phyloP scores from a whole-genome alignment of 2,113 vertebrate species.

The Gymnorhina tibicen region DNA sequence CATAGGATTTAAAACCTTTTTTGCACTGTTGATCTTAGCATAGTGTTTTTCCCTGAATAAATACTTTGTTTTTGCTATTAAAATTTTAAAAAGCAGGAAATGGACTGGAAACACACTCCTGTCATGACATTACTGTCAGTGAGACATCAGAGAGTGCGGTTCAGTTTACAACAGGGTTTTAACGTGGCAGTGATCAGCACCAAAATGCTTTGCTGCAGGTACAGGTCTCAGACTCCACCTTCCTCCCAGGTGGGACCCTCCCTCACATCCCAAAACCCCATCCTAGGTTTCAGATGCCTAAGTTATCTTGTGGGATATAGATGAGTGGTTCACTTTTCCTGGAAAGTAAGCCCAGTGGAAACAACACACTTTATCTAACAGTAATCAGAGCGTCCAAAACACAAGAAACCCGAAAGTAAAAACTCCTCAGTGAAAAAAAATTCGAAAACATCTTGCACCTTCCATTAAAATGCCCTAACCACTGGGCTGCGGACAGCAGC shows the following conservation, averaged over 20 bases:
- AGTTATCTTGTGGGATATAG: neutral
- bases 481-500: neutral
- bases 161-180: neutral
- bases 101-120: neutral
- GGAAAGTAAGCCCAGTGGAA: neutral
- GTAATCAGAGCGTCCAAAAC: neutral
- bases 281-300: neutral
- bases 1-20: neutral
- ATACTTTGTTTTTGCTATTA: neutral
- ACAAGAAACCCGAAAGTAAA: neutral
- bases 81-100: neutral
- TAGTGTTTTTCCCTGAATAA: neutral
- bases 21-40: neutral
- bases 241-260: neutral
- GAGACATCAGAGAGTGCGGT: neutral
- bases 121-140: neutral
- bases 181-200: neutral
- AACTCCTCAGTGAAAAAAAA: neutral
- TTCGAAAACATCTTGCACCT: neutral
- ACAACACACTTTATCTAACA: neutral
- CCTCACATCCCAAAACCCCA: neutral
- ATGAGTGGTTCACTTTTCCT: neutral
- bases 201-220: neutral
- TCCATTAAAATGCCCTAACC: neutral
- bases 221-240: neutral